Conservation (phyloP, 2,888 invertebrate species). For the Latrodectus elegans region DNA sequence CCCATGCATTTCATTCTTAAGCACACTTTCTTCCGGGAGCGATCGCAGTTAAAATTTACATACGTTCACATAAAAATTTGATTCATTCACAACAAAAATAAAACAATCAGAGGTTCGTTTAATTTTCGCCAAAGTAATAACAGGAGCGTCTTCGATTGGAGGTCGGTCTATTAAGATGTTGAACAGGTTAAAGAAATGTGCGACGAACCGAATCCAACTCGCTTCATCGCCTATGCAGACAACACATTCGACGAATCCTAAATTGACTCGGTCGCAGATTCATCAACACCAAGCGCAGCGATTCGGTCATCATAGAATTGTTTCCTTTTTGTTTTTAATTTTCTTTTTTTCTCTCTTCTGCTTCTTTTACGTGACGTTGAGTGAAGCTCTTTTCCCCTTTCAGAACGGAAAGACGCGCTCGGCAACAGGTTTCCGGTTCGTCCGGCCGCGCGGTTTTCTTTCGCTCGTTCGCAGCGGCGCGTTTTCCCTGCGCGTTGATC, state of each 20-base stretch:
- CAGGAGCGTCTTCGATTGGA: constrained; percentile 28
- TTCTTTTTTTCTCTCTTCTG: background rate
- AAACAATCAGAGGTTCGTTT: constrained; percentile 5
- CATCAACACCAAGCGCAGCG: constrained; percentile 2
- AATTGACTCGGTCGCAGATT: background rate
- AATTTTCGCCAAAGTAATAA: constrained; percentile 14
- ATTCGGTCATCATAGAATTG: constrained; percentile 1
- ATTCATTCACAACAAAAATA: background rate
- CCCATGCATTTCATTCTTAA: background rate
- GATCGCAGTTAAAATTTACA: background rate
- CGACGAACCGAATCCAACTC: constrained; percentile 44
- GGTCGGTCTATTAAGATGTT: constrained; percentile 23
- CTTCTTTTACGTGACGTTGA: background rate
- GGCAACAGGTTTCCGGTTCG: constrained; percentile 62
- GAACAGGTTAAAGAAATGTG: constrained; percentile 49
- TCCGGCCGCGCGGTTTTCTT: constrained; percentile 1
- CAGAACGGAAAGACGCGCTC: constrained; percentile 19
- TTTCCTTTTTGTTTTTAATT: background rate
- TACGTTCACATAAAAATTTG: background rate
- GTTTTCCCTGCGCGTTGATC: constrained; percentile 7
- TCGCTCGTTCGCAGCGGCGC: constrained; percentile 40
- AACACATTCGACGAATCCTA: constrained; percentile 12
- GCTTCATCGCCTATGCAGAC: constrained; percentile 48
- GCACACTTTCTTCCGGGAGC: constrained; percentile 1
- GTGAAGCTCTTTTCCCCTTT: constrained; percentile 28